These are phyloP conservation scores for Steinernema carpocapsae DNA, from an alignment of 2,888 invertebrate genomes.

Conservation along the genomic window DNA sequence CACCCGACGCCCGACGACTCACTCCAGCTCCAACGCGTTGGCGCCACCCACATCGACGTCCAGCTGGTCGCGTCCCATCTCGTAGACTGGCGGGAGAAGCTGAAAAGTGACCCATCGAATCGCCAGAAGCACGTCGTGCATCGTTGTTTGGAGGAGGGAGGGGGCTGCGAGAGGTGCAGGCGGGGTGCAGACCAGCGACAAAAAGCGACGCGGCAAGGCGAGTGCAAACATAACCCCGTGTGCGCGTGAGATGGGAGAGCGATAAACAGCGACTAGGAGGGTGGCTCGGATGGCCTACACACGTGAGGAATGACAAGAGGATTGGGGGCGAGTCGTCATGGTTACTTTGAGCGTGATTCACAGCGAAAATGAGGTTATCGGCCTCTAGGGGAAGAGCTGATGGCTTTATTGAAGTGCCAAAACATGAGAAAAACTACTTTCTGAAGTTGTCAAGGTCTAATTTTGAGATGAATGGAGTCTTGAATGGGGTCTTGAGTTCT, in stretches of 20 bases:
- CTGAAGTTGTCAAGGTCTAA: too few relatives aligned
- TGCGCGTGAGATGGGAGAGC: background rate
- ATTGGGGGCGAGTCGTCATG: background rate
- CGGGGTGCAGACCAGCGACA: background rate
- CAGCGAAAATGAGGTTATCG: too few relatives aligned
- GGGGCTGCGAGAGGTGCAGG: background rate
- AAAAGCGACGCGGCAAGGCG: too few relatives aligned
- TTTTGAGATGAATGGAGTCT: too few relatives aligned
- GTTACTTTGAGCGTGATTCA: too few relatives aligned
- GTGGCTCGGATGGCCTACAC: too few relatives aligned
- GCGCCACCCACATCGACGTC: constrained; percentile 34
- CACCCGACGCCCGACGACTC: background rate
- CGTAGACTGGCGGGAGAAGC: constrained; percentile 51
- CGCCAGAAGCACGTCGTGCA: background rate
- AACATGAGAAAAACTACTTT: too few relatives aligned
- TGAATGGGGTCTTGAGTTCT: too few relatives aligned
- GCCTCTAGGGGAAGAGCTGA: too few relatives aligned
- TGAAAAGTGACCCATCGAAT: constrained; percentile 29
- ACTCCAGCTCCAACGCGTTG: constrained; percentile 11
- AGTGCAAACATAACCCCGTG: constrained; percentile 4
- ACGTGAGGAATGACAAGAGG: background rate
- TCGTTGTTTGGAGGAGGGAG: background rate
- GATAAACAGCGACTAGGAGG: constrained; percentile 1
- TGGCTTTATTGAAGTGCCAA: too few relatives aligned
- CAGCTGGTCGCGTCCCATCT: constrained; percentile 45